phyloP scores from a whole-genome alignment of 2,797 vertebrate species.

The Tympanoctomys barrerae region DNA sequence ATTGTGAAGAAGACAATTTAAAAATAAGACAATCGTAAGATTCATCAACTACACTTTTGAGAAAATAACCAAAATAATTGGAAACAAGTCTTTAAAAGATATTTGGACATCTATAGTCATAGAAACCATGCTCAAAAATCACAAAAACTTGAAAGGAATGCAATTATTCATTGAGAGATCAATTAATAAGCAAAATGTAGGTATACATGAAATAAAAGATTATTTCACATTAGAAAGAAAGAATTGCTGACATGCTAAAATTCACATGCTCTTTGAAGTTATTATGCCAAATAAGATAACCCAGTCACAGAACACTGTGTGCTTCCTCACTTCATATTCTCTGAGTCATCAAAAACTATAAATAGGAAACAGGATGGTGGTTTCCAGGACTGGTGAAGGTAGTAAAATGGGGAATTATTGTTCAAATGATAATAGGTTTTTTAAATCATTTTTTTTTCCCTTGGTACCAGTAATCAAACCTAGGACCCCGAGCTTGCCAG shows the following conservation, averaged over 20 bases:
- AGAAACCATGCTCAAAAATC: background rate
- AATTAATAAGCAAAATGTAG: background rate
- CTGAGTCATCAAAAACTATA: background rate
- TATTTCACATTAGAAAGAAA: background rate
- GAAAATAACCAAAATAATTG: background rate
- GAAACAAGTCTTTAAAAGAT: background rate
- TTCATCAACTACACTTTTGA: background rate
- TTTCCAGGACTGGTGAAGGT: accelerated
- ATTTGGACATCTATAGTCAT: no score
- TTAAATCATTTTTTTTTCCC: no score
- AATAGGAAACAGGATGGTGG: background rate
- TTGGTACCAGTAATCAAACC: no score
- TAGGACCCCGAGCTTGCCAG: no score
- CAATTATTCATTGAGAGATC: background rate
- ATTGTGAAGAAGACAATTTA: background rate
- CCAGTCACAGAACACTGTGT: background rate
- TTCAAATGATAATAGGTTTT: background rate
- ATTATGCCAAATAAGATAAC: background rate
- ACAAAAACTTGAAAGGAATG: background rate
- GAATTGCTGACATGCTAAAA: background rate
- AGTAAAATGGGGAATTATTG: background rate
- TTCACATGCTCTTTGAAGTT: background rate
- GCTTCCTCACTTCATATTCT: background rate
- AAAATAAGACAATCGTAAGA: background rate
- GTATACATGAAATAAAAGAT: background rate